Evolutionary conservation across 2,113 vertebrate genomes (phyloP), one percentile per base, ranked within the genome.

Genomic region (Larimichthys polyactis): DNA sequence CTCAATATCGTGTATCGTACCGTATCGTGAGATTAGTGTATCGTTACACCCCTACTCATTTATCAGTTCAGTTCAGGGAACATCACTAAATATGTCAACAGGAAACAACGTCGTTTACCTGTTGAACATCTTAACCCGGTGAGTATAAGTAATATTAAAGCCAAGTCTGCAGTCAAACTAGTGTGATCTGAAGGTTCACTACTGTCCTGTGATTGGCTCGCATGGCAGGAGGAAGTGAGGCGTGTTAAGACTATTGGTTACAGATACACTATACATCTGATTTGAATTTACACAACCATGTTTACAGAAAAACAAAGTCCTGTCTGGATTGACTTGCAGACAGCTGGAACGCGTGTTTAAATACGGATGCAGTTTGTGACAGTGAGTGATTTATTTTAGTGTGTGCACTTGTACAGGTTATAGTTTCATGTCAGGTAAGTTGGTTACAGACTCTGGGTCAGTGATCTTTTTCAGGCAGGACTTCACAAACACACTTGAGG

Each of bases 231-330:
- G 52, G 22, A 60, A 54, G 59, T 64, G 44, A 55, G 8, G 22
- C 5, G 32, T 20, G 44, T 29, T 58, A 1, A 20, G n/a, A 9
- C 8, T 16, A 1, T 36, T 17, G 71, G 20, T 36, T 76, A 32
- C 24, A 12, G 52, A 17, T 16, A 15, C 36, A n/a, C n/a, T 63
- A 51, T 9, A 68, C 36, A 70, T 79, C 76, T 69, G 70, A 64
- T 65, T 62, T 78, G 49, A 79, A 84, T 74, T 70, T 79, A 75
- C 70, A 79, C 54, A 62, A 54, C 17, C 22, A 60, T 83, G 72
- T 78, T 78, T 78, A 78, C 62, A 78, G 20, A 7, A 46, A 58
- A 68, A 12, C 59, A 40, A 27, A 71, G 32, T 8, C 9, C 14
- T 4, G 59, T 32, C 22, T n/a, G 24, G 27, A 43, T 24, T 24